phyloP scores from a whole-genome alignment of 2,888 invertebrate species.

The Melanchra persicariae region DNA sequence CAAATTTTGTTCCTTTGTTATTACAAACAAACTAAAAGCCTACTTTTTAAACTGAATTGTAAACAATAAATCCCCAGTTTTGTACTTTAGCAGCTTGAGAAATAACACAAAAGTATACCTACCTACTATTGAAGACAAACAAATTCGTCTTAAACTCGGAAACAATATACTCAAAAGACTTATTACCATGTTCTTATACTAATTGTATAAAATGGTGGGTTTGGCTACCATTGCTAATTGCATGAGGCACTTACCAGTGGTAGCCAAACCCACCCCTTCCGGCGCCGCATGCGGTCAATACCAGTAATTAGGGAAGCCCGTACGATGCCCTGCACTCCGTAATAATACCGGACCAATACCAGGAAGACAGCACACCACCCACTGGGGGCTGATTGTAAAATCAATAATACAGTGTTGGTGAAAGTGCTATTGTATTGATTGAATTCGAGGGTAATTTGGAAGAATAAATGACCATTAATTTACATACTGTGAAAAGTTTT shows the following conservation, averaged over 20 bases:
- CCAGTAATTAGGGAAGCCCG: conserved; percentile 67
- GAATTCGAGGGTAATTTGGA: not conserved
- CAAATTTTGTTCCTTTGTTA: not conserved
- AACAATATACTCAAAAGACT: not conserved
- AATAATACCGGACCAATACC: conserved; percentile 42
- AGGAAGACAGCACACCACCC: conserved; percentile 40
- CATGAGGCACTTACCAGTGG: conserved; percentile 1
- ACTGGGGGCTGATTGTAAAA: conserved; percentile 36
- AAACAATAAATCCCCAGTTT: not conserved
- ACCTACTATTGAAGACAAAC: not conserved
- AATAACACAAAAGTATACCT: too few species aligned
- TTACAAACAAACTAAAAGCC: not conserved
- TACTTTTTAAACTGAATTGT: not conserved
- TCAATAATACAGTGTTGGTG: conserved; percentile 36
- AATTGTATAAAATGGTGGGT: too few species aligned
- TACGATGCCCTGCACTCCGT: conserved; percentile 43
- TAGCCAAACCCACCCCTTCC: conserved; percentile 5
- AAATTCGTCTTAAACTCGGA: not conserved
- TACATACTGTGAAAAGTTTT: not conserved
- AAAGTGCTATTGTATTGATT: not conserved
- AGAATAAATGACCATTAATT: not conserved
- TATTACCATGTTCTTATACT: not conserved
- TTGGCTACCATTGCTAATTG: too few species aligned
- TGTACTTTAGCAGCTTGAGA: not conserved
- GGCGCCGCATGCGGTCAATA: conserved; percentile 49